Conservation (phyloP, 2,888 invertebrate genomes). For the Hydrotaea diabolus region DNA sequence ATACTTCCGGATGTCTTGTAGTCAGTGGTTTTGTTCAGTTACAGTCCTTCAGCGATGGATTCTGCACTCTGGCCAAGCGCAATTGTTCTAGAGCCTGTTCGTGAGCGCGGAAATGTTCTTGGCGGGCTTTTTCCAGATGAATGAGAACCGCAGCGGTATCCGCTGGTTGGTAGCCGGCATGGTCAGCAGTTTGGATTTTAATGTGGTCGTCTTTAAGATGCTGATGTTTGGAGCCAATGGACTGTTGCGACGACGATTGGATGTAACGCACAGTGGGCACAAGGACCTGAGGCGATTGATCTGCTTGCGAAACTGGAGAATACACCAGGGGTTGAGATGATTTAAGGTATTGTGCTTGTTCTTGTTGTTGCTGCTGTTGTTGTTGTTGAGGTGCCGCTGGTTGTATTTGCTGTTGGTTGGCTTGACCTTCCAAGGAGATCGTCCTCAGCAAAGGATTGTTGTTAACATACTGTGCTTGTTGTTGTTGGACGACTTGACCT, state of each 20-base stretch:
- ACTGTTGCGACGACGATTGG: constrained; percentile 34
- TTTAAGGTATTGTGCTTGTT: background rate
- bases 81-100: constrained; percentile 77
- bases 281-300: background rate
- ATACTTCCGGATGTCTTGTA: background rate
- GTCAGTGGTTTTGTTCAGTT: constrained; percentile 36
- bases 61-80: constrained; percentile 73
- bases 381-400: background rate
- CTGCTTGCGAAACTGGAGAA: background rate
- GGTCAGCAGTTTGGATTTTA: background rate
- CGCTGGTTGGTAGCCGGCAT: constrained; percentile 43
- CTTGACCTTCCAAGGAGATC: background rate
- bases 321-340: background rate
- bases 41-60: constrained; percentile 67
- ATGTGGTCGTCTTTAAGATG: constrained; percentile 41
- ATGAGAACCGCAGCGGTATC: constrained; percentile 62
- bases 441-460: constrained; percentile 45
- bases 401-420: background rate
- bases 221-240: constrained; percentile 42
- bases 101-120: constrained; percentile 77
- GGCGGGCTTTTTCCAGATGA: constrained; percentile 74
- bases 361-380: background rate
- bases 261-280: constrained; percentile 31
- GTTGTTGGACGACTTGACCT: background rate
- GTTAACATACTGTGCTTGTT: constrained; percentile 10